Percentiles rank a stretch among this genome's conserved stretches.
These are phyloP conservation scores for Elephantulus edwardii DNA, from an alignment of 2,113 vertebrate species.

Conservation along the genomic window DNA sequence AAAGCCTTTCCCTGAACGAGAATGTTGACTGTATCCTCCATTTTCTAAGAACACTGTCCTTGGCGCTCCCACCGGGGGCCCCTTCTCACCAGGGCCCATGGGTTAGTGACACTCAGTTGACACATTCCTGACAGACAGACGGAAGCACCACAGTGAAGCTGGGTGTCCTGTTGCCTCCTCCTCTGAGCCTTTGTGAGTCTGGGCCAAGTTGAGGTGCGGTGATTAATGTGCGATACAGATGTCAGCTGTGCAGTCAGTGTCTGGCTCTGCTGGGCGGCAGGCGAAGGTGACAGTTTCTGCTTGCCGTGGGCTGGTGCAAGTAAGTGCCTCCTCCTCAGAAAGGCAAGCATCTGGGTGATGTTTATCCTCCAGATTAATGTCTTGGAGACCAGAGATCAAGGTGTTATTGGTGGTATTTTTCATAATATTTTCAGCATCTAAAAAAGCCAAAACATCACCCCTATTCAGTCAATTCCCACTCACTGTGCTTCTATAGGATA, in stretches of 20 bases:
- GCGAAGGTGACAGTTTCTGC: constrained; percentile 30
- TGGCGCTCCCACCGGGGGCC: not conserved
- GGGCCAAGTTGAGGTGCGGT: constrained; percentile 56
- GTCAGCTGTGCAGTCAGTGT: constrained; percentile 64
- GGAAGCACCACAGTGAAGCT: constrained; percentile 23
- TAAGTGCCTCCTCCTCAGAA: not conserved
- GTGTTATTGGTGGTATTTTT: not conserved
- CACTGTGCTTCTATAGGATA: too few relatives aligned
- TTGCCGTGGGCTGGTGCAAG: not conserved
- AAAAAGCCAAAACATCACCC: too few relatives aligned
- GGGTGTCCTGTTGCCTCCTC: constrained; percentile 15
- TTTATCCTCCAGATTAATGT: not conserved
- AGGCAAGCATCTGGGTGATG: not conserved
- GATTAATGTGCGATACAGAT: constrained; percentile 65
- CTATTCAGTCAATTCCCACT: too few relatives aligned
- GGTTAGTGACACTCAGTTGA: not conserved
- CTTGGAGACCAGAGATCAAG: not conserved
- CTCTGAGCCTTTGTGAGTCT: constrained; percentile 32
- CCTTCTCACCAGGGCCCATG: not conserved
- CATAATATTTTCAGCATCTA: not conserved
- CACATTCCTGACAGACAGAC: not conserved
- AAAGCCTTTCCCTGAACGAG: not conserved
- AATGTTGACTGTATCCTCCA: not conserved
- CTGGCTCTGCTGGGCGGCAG: constrained; percentile 40
- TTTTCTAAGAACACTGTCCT: not conserved